Evolutionary conservation across 2,888 invertebrate genomes (phyloP), one percentile per base, ranked within the genome.

Genomic region (Ecliptopera silaceata): DNA sequence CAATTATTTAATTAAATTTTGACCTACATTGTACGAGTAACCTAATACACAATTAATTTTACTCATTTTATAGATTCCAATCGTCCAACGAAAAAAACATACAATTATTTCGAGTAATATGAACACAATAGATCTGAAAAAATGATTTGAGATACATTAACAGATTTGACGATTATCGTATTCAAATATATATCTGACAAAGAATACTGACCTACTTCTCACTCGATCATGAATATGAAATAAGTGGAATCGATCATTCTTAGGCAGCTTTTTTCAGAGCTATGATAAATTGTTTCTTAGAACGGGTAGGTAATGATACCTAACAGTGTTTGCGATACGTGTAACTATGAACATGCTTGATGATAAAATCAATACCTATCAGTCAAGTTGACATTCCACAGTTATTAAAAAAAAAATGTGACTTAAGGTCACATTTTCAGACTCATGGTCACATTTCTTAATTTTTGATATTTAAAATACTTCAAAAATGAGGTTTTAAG

Each of bases 201-300:
- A 39, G 50, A 64, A 61, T 56, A 61, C 42, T 73, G 75, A 74
- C 75, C 75, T 67, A 66, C 70, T 72, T 74, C 71, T 68, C 70
- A 65, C 71, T 69, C 71, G 65, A 66, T 70, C 59, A 69, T 70
- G 70, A 77, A 78, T 75, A 74, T 71, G 66, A 76, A 76, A 74
- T 70, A 65, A 69, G 72, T 63, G 62, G 63, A 70, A 80, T 80
- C 75, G 68, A 78, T 78, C 75, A 73, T 72, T 69, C 54, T 48
- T 54, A 47, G 34, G 39, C 50, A 50, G 51, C 43, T 56, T 36
- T 52, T 64, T 56, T 65, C 56, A 49, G 59, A 63, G 58, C 47
- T 57, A 69, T 82, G 79, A 79, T 74, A 76, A 79, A 81, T 80
- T 74, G 70, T 70, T 58, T 61, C 65, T 66, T 52, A 44, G 44